A percentile compares a stretch with the other conserved stretches of the same genome.
Evolutionary conservation across 2,888 invertebrate genomes (phyloP).

Genomic region (Tholera decimalis): DNA sequence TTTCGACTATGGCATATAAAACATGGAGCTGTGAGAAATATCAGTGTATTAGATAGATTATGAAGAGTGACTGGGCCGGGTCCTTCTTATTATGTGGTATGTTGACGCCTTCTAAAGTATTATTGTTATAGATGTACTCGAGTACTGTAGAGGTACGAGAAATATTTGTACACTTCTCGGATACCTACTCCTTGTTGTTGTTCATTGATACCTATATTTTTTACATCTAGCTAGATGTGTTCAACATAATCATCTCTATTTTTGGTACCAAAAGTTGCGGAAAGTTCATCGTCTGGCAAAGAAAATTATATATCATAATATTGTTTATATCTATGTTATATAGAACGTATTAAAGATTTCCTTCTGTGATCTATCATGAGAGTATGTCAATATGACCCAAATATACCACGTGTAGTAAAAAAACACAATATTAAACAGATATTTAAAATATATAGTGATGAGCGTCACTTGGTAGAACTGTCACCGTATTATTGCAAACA

Average conservation of each 20-base stretch:
- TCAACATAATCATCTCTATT: conserved; percentile 89
- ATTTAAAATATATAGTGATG: conserved; percentile 33
- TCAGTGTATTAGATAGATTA: conserved; percentile 90
- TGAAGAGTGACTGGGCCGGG: conserved; percentile 82
- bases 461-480: conserved; percentile 42
- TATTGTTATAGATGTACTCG: conserved; percentile 90
- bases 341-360: conserved; percentile 46
- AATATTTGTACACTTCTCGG: conserved; percentile 90
- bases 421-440: conserved; percentile 37
- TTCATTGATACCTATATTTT: conserved; percentile 91
- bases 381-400: conserved; percentile 27
- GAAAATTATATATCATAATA: conserved; percentile 66
- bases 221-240: conserved; percentile 90
- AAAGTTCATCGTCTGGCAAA: conserved; percentile 70
- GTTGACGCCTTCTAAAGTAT: conserved; percentile 90
- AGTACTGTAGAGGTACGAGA: conserved; percentile 87
- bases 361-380: conserved; percentile 68
- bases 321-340: conserved; percentile 64
- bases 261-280: conserved; percentile 83
- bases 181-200: conserved; percentile 90
- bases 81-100: conserved; percentile 87
- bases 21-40: conserved; percentile 87
- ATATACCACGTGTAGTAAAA: conserved; percentile 38
- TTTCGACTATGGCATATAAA: conserved; percentile 94
- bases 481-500: too few species aligned